Base-by-base conservation (phyloP, 2,888 invertebrate species). In the Neoaliturus tenellus region DNA sequence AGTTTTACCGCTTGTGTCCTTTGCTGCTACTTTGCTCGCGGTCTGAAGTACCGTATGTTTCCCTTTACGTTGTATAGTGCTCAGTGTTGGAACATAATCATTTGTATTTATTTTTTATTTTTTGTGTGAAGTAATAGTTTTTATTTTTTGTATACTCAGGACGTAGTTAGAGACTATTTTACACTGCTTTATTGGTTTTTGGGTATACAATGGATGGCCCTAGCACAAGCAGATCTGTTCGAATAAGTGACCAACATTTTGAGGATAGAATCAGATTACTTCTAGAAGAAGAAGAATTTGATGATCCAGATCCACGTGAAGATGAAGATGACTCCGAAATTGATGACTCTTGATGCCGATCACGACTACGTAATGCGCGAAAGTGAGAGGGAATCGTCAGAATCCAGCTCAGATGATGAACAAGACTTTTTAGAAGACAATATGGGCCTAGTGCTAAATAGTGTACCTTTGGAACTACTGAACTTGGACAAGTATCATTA, bases 281-380 rank as follows among this genome's bases (percentile, higher is more conserved):
- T 23, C 33, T 78, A 78, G 51, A 51, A 51, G 51, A 51, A 23
- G 44, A 44, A 8, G 44, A 14, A 2, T n/a, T n/a, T n/a, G 75
- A 75, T 75, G 41, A 71, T 41, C 28, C 71, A 33, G 78, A 78
- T 39, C 51, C 78, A 69, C n/a, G 8, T 69, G 39, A 20, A 20
- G 75, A 75, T 41, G 75, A 75, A 8, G 41, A 44, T 25, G 75
- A 28, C 28, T 75, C 75, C 33, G 75, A 12, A 4, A 28, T n/a
- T 35, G 75, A 75, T 75, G 75, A 75, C 75, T 69, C 69, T n/a
- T 28, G 71, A 71, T 41, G 71, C 71, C n/a, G 78, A 78, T 39
- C 51, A 48, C 8, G 51, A 78, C 44, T 78, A 48, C n/a, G 78
- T 78, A n/a, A 51, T 78, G 8, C 8, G 10, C n/a, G 48, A 78